Base-by-base conservation (phyloP, 2,797 vertebrate species). In the Emys orbicularis region DNA sequence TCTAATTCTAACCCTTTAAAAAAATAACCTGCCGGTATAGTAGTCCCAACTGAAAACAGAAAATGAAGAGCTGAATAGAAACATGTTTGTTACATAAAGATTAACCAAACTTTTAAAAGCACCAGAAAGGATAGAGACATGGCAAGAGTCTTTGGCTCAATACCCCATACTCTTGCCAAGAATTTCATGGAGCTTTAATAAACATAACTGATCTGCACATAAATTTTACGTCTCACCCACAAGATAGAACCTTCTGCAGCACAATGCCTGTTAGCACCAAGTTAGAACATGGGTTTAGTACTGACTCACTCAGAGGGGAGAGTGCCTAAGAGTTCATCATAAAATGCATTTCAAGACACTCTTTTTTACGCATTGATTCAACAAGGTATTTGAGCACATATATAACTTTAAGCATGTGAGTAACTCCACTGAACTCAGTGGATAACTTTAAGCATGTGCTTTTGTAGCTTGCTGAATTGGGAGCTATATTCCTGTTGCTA, bases 331-430 rank as follows among this genome's bases (percentile, higher is more conserved):
- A 1, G 1, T 52, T 1, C 4, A 34, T 19, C 80, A 25, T 59
- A 83, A 93, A 95, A 50, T 29, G 76, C 1, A 50, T 93, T 94
- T 94, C 80, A 87, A 13, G n/a, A 85, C 81, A 54, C 83, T 10
- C 1, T 87, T 21, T 94, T 47, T 37, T 61, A 27, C 37, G n/a
- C 79, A 77, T 31, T 52, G 8, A 41, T 95, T 88, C 79, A 92
- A 65, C 81, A 85, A 89, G n/a, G 6, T 54, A 76, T 6, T 44
- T 41, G 94, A 83, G n/a, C 29, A 54, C 84, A 0, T n/a, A 72
- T 41, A 44, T 53, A 94, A 41, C 53, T 89, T 93, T 15, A 25
- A 80, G 54, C 18, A 44, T 1, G 79, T 3, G 12, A 53, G 79
- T 59, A 89, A 6, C 4, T 79, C 44, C 15, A 34, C 4, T 83